phyloP scores from a whole-genome alignment of 2,113 vertebrate species.

The Orthochromis malagaraziensis region DNA sequence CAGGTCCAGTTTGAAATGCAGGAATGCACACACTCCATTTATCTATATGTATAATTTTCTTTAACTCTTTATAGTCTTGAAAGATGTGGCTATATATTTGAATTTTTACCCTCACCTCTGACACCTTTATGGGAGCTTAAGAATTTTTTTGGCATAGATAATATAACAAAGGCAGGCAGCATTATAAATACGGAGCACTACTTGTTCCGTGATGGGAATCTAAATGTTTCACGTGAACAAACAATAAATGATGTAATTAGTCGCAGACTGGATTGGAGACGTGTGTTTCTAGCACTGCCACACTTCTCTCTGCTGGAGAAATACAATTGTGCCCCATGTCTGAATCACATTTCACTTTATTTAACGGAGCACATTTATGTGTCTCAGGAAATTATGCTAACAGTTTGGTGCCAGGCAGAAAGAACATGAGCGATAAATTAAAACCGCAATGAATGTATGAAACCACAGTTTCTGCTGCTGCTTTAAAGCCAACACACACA shows the following conservation, averaged over 20 bases:
- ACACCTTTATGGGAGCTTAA: neutral
- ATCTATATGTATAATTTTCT: neutral
- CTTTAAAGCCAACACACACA: neutral
- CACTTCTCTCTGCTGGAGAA: neutral
- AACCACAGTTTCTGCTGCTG: neutral
- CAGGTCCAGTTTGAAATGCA: neutral
- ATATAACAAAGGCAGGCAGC: neutral
- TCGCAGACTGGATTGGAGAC: neutral
- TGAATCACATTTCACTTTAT: constrained; percentile 28
- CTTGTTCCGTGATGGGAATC: neutral
- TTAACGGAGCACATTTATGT: constrained; percentile 11
- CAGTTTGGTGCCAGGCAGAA: constrained; percentile 15
- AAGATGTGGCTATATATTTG: neutral
- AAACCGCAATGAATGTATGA: constrained; percentile 4
- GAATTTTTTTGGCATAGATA: neutral
- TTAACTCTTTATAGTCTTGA: neutral
- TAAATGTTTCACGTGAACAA: neutral
- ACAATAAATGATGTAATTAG: neutral
- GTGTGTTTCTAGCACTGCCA: neutral
- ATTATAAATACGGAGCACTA: neutral
- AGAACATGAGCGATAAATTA: constrained; percentile 17
- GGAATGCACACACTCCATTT: neutral
- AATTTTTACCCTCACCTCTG: neutral
- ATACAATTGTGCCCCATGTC: neutral
- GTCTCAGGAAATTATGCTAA: neutral